Conservation (phyloP, 2,888 invertebrate genomes). For the Taenaris catops region DNA sequence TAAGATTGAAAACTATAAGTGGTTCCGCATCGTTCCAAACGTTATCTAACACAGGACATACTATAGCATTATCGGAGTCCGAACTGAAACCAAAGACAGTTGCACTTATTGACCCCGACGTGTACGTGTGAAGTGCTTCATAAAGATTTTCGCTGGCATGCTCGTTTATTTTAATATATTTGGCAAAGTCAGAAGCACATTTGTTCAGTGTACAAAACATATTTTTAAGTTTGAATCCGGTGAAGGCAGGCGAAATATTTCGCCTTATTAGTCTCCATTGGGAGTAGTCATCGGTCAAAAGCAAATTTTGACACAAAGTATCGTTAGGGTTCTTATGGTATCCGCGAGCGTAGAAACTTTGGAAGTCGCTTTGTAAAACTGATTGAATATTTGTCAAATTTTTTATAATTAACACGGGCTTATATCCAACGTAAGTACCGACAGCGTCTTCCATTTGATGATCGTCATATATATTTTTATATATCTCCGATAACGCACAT, state of each 20-base stretch:
- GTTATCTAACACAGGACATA: constrained; percentile 51
- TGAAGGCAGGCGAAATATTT: constrained; percentile 57
- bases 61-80: constrained; percentile 42
- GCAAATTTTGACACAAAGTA: constrained; percentile 42
- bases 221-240: constrained; percentile 50
- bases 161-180: constrained; percentile 34
- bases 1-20: constrained; percentile 28
- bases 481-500: constrained; percentile 41
- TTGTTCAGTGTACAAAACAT: constrained; percentile 54
- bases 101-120: constrained; percentile 49
- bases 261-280: constrained; percentile 56
- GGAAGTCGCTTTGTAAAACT: constrained; percentile 44
- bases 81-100: constrained; percentile 64
- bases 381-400: constrained; percentile 47
- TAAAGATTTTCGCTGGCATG: constrained; percentile 36
- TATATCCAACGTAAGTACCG: constrained; percentile 37
- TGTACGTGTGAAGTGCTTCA: constrained; percentile 42
- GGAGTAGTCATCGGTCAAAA: constrained; percentile 44
- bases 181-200: constrained; percentile 45
- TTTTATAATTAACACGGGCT: constrained; percentile 41
- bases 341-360: constrained; percentile 48
- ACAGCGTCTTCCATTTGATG: constrained; percentile 34
- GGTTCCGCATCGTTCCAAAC: constrained; percentile 37
- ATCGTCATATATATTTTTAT: constrained; percentile 42
- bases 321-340: constrained; percentile 40